Base-by-base conservation (phyloP, 2,113 vertebrate genomes). In the Clupea harengus region DNA sequence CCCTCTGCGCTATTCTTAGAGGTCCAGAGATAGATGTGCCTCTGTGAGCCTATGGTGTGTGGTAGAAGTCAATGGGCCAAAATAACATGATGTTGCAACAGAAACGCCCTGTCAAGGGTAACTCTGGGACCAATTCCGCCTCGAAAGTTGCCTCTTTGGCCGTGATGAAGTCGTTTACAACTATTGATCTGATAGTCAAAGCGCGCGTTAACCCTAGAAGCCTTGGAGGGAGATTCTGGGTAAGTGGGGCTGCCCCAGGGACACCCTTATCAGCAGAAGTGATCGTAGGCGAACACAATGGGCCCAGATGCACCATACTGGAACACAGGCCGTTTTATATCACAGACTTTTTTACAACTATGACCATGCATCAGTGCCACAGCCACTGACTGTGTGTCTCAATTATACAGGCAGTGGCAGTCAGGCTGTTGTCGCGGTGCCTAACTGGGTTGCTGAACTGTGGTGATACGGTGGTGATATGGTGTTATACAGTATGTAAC, bases 111-210 rank as follows among this genome's bases (percentile, higher is more conserved):
- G 89, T 92, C 88, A 89, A 90, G 85, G 89, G 91, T 84, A 94
- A 92, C 88, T 85, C 87, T 89, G 91, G 89, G 89, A 91, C 93
- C 88, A 91, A 89, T 93, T 92, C 85, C 88, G 87, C 89, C 87
- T 84, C 91, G 85, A 87, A 93, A 92, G 92, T 93, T 94, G 88
- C 89, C 90, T 91, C 92, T 92, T 91, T 90, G 89, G 84, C 72
- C 89, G 89, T 90, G 91, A 95, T 95, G 91, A 94, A 94, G 92
- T 94, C 93, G 92, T 94, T 95, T 94, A 93, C 91, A 93, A 92
- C 92, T 94, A 95, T 95, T 94, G 94, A 95, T 95, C 92, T 91
- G 87, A 91, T 92, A 91, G 93, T 95, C 92, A 93, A 94, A 93
- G 91, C 90, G 86, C 92, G 92, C 90, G 91, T 93, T 94, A 93